Base-by-base conservation (phyloP, 92 coral and sea anemone species). In the Epizoanthus rinbou region DNA sequence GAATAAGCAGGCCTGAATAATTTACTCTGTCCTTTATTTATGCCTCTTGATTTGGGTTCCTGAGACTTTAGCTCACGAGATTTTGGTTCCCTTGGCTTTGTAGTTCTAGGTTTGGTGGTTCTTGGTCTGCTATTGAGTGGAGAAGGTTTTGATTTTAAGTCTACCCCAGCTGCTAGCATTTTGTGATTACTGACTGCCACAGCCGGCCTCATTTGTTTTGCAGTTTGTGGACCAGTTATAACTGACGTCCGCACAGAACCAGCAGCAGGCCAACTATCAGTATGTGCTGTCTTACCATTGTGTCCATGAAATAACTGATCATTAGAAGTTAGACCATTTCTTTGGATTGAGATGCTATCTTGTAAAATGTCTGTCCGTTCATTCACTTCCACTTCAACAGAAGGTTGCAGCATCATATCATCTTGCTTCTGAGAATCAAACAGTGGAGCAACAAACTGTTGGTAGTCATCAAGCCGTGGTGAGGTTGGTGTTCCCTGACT, bases 391-490 rank as follows among this genome's bases (percentile, higher is more conserved):
- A 80, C 87, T 47, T 81, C 90, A 57, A 91, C 71, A 56, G 85
- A 89, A 5, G 89, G 88, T 45, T 60, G 82, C 37, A 93, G 74
- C 39, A 93, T 84, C 76, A 93, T 31, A 66, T 88, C 84, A 23
- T 91, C 95, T 21, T 90, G 91, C 57, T 91, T 93, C 41, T 91
- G 90, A 0, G 91, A 76, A 35, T 89, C 95, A 93, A 93, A 93
- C 76, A 93, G 59, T 0, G 98, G 74, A 8, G 94, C 84, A 33
- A 83, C 95, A 85, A 91, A 93, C 84, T 88, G 89, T 25, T 92
- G 88, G 10, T 88, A 82, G 85, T 93, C 98, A 6, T 84, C 94
- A 8, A 93, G 91, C 9, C 74, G 85, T 0, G 94, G 92, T 3
- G 97, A 91, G 69, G 75, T 69, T 1, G 95, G 97, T 15, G 95